Base-by-base conservation (phyloP, 1,140 invertebrate genomes). In the Rhyzopertha dominica region DNA sequence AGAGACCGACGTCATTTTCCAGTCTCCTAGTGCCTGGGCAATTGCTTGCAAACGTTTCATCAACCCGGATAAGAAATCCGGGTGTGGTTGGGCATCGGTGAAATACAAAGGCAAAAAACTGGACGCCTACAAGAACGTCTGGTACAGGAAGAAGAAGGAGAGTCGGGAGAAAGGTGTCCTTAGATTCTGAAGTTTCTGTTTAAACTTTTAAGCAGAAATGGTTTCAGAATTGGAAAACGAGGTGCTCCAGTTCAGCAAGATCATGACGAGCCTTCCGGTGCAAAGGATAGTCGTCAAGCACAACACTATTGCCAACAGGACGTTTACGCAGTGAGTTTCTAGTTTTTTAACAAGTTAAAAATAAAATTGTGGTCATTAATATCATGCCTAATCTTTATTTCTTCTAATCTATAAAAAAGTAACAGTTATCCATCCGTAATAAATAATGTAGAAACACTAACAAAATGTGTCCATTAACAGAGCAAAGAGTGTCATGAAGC, bases 21-120 rank as follows among this genome's bases (percentile, higher is more conserved):
- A 82, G 44, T 90, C 88, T n/a, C 90, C 90, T 14, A 90, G 87
- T 59, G 86, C 90, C 3, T 94, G 90, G 90, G 89, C 90, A 0
- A 87, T 90, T 59, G 82, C 90, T 62, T 94, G 90, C 64, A 93
- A 93, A 61, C 77, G 87, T 48, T 86, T 91, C 32, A 86, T 92
- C 13, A 93, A 93, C 71, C 88, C 89, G 4, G 84, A 89, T 38
- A 92, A 92, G 64, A 91, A 90, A 63, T 90, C 87, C 34, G 89
- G 89, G 1, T 93, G 89, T 74, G 90, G 89, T 2, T 93, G 90
- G 89, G 87, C 88, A 5, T 90, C 80, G 13, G 80, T 84, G 1
- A 81, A 85, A 60, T 91, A 90, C 62, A 82, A 79, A 65, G 87
- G 86, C 0, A 87, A 84, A 58, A 91, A 91, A 67, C 67, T 93